Conservation (phyloP, 2,888 invertebrate genomes). For the Pilophorus perplexus region DNA sequence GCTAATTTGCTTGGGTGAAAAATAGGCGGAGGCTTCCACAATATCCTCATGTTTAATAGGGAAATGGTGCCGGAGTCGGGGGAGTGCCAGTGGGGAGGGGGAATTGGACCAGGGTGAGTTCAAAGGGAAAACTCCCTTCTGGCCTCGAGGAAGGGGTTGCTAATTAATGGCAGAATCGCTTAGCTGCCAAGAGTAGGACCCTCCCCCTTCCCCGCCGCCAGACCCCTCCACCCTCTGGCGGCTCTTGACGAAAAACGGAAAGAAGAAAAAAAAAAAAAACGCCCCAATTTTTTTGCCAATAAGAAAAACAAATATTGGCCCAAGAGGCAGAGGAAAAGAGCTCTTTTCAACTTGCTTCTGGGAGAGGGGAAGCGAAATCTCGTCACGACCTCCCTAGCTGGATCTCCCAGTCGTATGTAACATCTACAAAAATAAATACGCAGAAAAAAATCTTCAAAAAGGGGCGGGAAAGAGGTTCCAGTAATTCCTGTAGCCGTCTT, state of each 20-base stretch:
- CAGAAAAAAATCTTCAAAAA: too few species aligned
- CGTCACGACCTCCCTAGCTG: not conserved
- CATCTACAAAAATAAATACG: too few species aligned
- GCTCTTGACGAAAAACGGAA: too few species aligned
- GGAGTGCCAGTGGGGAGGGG: not conserved
- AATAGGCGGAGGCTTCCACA: conserved; percentile 30
- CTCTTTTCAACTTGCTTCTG: conserved; percentile 13
- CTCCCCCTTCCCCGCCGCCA: not conserved
- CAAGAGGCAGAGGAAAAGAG: conserved; percentile 16
- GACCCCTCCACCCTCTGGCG: not conserved
- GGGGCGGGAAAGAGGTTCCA: too few species aligned
- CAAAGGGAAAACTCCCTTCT: conserved; percentile 34
- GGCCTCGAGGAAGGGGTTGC: conserved; percentile 24
- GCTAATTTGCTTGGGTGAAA: conserved; percentile 37
- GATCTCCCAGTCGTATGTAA: too few species aligned
- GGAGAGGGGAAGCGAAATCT: not conserved
- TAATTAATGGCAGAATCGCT: conserved; percentile 39
- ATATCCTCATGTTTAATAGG: conserved; percentile 37
- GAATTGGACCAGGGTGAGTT: conserved; percentile 29
- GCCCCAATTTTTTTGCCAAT: conserved; percentile 30
- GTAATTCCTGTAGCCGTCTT: too few species aligned
- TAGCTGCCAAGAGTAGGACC: conserved; percentile 25
- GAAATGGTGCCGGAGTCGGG: not conserved
- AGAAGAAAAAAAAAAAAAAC: not conserved
- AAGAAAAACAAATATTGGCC: conserved; percentile 41